Conservation (phyloP, 2,888 invertebrate genomes). For the Mayetiola destructor region DNA sequence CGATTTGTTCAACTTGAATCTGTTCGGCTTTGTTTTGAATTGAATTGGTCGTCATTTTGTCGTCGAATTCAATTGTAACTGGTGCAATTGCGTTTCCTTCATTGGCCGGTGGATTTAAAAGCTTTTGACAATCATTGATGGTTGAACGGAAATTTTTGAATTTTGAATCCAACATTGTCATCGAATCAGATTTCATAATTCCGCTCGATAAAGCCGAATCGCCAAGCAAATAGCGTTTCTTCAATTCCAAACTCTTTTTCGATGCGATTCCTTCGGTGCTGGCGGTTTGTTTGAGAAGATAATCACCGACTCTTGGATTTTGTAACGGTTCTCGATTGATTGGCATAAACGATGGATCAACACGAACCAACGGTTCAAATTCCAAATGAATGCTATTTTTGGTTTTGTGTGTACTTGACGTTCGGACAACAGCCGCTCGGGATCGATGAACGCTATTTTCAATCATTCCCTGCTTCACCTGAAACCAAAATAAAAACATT, state of each 20-base stretch:
- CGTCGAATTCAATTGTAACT: constrained; percentile 9
- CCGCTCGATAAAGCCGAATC: constrained; percentile 49
- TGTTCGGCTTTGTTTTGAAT: constrained; percentile 22
- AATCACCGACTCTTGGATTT: constrained; percentile 53
- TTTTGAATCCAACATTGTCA: constrained; percentile 70
- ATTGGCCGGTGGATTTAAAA: constrained; percentile 61
- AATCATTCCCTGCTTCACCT: constrained; percentile 32
- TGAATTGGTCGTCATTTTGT: constrained; percentile 17
- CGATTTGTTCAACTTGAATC: constrained; percentile 13
- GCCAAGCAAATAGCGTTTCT: constrained; percentile 69
- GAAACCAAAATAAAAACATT: neutral
- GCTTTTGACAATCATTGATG: constrained; percentile 77
- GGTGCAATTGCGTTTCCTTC: constrained; percentile 51
- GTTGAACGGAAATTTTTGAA: constrained; percentile 70
- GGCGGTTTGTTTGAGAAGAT: constrained; percentile 64
- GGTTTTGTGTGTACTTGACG: constrained; percentile 22
- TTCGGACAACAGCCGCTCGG: constrained; percentile 1
- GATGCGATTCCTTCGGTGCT: constrained; percentile 80
- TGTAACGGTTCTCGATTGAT: constrained; percentile 36
- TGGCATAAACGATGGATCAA: constrained; percentile 31
- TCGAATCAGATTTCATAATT: constrained; percentile 68
- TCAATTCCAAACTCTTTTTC: constrained; percentile 72
- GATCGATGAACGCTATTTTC: constrained; percentile 21
- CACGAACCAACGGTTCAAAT: constrained; percentile 35
- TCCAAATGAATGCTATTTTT: constrained; percentile 25